A percentile compares a stretch with the other conserved stretches of the same genome.
phyloP scores from a whole-genome alignment of 64 coral and sea anemone genomes.

The Porites australiensis region DNA sequence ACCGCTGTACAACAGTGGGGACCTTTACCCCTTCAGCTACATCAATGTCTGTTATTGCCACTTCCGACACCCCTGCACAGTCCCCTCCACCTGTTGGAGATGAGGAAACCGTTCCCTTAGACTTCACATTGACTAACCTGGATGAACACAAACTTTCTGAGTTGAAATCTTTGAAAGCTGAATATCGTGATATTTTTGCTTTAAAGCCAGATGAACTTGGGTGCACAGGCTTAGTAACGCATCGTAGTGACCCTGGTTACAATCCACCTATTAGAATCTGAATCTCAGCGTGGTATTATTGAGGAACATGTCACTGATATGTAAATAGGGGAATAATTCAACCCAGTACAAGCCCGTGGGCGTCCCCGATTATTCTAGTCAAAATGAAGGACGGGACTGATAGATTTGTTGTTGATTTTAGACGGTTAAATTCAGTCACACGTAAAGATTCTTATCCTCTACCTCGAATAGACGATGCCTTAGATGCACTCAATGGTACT shows the following conservation, averaged over 20 bases:
- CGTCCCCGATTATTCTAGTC: background rate
- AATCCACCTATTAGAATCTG: too few relatives aligned
- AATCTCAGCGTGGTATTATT: too few relatives aligned
- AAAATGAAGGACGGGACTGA: background rate
- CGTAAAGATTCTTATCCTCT: constrained; percentile 28
- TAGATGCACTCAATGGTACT: background rate
- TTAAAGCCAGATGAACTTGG: too few relatives aligned
- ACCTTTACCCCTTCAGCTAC: background rate
- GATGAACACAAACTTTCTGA: background rate
- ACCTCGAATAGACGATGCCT: constrained; percentile 10
- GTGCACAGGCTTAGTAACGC: too few relatives aligned
- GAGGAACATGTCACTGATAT: too few relatives aligned
- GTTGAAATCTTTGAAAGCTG: too few relatives aligned
- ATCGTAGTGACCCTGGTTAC: too few relatives aligned
- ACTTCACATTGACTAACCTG: background rate
- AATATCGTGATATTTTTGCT: too few relatives aligned
- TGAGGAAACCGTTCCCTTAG: background rate
- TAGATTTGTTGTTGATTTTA: constrained; percentile 32
- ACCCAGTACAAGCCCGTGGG: constrained; percentile 12
- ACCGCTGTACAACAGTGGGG: constrained; percentile 40
- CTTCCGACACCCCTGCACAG: background rate
- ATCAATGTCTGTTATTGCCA: background rate
- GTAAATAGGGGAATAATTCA: too few relatives aligned
- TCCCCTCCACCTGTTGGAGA: background rate
- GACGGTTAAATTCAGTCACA: constrained; percentile 7